Base-by-base conservation (phyloP, 2,797 vertebrate genomes). In the Etheostoma nigrum region DNA sequence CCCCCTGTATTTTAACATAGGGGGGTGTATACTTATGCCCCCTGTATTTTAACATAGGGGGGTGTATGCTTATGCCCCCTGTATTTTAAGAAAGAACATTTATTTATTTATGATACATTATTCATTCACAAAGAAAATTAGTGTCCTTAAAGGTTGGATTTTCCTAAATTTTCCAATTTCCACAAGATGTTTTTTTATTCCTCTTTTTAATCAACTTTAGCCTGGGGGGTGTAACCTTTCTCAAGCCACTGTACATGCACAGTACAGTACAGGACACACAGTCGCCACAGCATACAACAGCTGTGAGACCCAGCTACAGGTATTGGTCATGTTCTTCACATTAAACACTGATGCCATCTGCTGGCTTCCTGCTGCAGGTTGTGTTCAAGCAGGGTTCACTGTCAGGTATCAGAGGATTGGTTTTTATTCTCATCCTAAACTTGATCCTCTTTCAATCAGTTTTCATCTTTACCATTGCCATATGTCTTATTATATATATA, bases 271-370 rank as follows among this genome's bases (percentile, higher is more conserved):
- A 40, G 36, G 3, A 6, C 14, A 75, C 55, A 49, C 19, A 44
- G 19, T 16, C 13, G 0, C 4, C 18, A 7, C 0, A 11, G 10
- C 21, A 1, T 0, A 11, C 36, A 48, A n/a, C 62, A 60, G 23
- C 25, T 4, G 1, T 11, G 25, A 63, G 27, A n/a, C 30, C 30
- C 36, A 57, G 49, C 15, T 6, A 0, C 9, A 40, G 36, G 10
- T 40, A 1, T 0, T 3, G 23, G 23, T 49, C 4, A 16, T 15
- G 53, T 1, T 44, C 23, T 19, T 16, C 44, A 33, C 4, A 12
- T 68, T 21, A 55, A 36, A 40, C 87, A 76, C 86, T 79, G 84
- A 74, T 75, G 92, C 92, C 94, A 86, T 72, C 93, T 94, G 75
- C 72, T 93, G 94, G 19, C 1, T 69, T n/a, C 3, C 6, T 21